phyloP scores from a whole-genome alignment of 1,140 invertebrate species.

The Zophobas morio region DNA sequence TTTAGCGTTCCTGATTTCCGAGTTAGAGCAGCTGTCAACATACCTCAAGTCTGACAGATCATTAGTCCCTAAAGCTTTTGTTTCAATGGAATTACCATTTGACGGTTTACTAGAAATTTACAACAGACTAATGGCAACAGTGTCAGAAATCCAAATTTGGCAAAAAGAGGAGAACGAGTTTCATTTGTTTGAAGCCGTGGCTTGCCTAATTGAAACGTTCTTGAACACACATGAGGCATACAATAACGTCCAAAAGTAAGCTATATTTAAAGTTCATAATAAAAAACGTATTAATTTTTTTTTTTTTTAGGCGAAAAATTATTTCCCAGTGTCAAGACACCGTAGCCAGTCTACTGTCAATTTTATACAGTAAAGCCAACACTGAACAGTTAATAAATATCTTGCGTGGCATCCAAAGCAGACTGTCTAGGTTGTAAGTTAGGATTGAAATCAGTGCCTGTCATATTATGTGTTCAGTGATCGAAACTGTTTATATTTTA shows the following conservation, averaged over 20 bases:
- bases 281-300: constrained; percentile 40
- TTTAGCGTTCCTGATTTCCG: constrained; percentile 80
- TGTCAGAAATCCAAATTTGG: constrained; percentile 81
- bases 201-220: constrained; percentile 76
- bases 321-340: constrained; percentile 78
- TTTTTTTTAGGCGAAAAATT: constrained; percentile 72
- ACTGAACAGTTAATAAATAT: constrained; percentile 71
- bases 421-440: constrained; percentile 58
- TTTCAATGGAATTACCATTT: constrained; percentile 79
- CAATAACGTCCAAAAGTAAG: constrained; percentile 71
- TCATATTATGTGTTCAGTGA: constrained; percentile 15
- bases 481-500: constrained; percentile 9
- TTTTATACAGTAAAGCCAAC: constrained; percentile 78
- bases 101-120: constrained; percentile 83
- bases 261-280: constrained; percentile 45
- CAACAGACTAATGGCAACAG: constrained; percentile 65
- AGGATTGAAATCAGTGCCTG: constrained; percentile 9
- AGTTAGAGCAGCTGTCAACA: constrained; percentile 82
- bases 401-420: constrained; percentile 70
- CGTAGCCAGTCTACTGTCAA: constrained; percentile 77
- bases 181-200: constrained; percentile 80
- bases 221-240: constrained; percentile 71
- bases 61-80: constrained; percentile 78
- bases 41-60: constrained; percentile 77
- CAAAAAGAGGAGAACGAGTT: constrained; percentile 83